A percentile compares a stretch with the other conserved stretches of the same genome.
Conservation (phyloP, 2,797 vertebrate species). For the Pangasius krempfi region DNA sequence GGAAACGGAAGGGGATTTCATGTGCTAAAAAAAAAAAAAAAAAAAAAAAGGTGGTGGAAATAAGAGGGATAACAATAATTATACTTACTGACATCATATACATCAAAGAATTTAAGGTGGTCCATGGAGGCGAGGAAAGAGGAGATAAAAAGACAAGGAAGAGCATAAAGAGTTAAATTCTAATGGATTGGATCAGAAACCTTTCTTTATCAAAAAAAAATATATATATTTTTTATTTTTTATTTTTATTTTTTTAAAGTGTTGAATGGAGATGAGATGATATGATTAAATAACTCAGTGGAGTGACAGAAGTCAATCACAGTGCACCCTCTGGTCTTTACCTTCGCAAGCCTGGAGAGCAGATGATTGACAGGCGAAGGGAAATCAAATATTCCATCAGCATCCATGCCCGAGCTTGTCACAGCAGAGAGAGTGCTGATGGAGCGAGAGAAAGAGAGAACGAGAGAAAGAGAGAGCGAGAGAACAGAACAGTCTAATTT, state of each 20-base stretch:
- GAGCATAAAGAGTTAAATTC: background rate
- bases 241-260: background rate
- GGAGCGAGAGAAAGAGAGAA: slow-evolving; percentile 48
- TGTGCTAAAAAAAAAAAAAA: slow-evolving; percentile 72
- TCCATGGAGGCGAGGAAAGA: slow-evolving; percentile 5
- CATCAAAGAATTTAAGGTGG: background rate
- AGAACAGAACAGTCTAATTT: slow-evolving; percentile 39
- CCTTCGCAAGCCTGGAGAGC: slow-evolving; percentile 82
- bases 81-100: slow-evolving; percentile 21
- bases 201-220: background rate
- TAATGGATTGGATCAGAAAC: background rate
- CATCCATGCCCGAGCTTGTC: slow-evolving; percentile 71
- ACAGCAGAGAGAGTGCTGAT: slow-evolving; percentile 77
- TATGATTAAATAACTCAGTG: slow-evolving; percentile 16
- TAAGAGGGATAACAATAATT: slow-evolving; percentile 4
- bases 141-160: background rate
- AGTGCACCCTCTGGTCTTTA: slow-evolving; percentile 55
- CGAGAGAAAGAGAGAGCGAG: slow-evolving; percentile 40
- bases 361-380: slow-evolving; percentile 77
- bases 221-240: no score
- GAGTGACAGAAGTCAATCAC: slow-evolving; percentile 28
- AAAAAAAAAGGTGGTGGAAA: background rate
- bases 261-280: slow-evolving; percentile 2
- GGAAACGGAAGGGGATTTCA: slow-evolving; percentile 87
- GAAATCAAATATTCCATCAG: slow-evolving; percentile 72